Percentiles rank a stretch among this genome's conserved stretches.
Conservation (phyloP, 2,113 vertebrate genomes). For the Sardina pilchardus region DNA sequence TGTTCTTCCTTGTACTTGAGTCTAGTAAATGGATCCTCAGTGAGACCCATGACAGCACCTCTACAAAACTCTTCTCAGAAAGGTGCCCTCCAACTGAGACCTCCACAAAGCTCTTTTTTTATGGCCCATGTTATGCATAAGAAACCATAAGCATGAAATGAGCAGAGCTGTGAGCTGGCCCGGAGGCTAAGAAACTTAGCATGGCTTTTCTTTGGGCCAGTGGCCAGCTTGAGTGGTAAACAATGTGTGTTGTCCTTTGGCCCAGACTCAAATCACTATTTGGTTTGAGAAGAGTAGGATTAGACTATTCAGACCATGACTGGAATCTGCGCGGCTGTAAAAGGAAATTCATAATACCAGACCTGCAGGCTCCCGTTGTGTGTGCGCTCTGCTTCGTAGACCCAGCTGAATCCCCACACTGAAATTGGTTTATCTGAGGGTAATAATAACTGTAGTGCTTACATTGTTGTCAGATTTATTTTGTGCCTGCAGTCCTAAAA, state of each 20-base stretch:
- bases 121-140: neutral
- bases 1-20: neutral
- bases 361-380: neutral
- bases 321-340: conserved; percentile 30
- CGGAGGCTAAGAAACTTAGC: neutral
- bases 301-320: conserved; percentile 44
- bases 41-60: neutral
- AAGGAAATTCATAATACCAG: conserved; percentile 28
- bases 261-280: conserved; percentile 24
- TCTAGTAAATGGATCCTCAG: neutral
- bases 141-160: neutral
- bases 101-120: neutral
- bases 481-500: neutral
- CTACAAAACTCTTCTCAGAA: neutral
- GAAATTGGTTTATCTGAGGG: neutral
- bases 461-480: conserved; percentile 19
- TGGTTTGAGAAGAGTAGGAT: conserved; percentile 39
- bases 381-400: neutral
- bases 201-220: conserved; percentile 10
- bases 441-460: conserved; percentile 10
- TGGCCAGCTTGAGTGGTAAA: conserved; percentile 27
- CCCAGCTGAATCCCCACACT: neutral
- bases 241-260: conserved; percentile 31
- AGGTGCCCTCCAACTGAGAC: neutral
- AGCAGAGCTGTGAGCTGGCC: neutral